Percentiles rank a stretch among this genome's conserved stretches.
Conservation (phyloP, 2,888 invertebrate genomes). For the Gastracanthus pulcherrimus region DNA sequence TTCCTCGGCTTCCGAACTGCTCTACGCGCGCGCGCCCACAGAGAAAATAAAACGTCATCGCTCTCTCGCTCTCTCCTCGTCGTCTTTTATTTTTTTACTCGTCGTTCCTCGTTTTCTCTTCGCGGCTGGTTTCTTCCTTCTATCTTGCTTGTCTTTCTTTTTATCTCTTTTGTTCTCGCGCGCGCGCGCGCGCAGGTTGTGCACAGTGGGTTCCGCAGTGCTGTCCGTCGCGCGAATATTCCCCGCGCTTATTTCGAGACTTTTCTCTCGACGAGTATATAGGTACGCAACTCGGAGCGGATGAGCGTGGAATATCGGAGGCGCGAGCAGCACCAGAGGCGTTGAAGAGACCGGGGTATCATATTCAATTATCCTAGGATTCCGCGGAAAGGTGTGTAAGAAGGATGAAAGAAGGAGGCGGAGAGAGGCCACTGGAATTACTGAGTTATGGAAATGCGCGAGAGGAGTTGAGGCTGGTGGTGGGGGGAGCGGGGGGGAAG, state of each 20-base stretch:
- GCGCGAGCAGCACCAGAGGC: background rate
- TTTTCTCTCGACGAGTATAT: constrained; percentile 24
- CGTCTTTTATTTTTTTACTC: too few species aligned
- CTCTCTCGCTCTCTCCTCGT: too few species aligned
- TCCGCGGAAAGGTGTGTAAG: background rate
- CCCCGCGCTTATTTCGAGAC: constrained; percentile 21
- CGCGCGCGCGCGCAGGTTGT: background rate
- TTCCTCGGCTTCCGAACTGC: background rate
- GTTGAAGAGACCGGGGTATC: constrained; percentile 2
- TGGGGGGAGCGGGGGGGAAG: too few species aligned
- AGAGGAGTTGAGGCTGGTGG: too few species aligned
- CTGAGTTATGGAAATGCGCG: constrained; percentile 42
- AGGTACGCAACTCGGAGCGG: too few species aligned
- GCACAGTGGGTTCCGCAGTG: too few species aligned
- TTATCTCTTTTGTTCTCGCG: background rate
- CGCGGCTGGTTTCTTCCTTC: too few species aligned
- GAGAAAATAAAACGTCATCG: constrained; percentile 45
- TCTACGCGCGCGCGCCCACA: background rate
- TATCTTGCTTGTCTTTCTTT: background rate
- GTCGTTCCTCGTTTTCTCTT: too few species aligned
- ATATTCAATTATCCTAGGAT: constrained; percentile 53
- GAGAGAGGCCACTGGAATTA: constrained; percentile 31
- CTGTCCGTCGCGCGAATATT: too few species aligned
- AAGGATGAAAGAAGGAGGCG: too few species aligned
- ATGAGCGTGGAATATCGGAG: constrained; percentile 28